A percentile compares a stretch with the other conserved stretches of the same genome.
Evolutionary conservation across 2,888 invertebrate species (phyloP).

Genomic region (Agriotes lineatus): DNA sequence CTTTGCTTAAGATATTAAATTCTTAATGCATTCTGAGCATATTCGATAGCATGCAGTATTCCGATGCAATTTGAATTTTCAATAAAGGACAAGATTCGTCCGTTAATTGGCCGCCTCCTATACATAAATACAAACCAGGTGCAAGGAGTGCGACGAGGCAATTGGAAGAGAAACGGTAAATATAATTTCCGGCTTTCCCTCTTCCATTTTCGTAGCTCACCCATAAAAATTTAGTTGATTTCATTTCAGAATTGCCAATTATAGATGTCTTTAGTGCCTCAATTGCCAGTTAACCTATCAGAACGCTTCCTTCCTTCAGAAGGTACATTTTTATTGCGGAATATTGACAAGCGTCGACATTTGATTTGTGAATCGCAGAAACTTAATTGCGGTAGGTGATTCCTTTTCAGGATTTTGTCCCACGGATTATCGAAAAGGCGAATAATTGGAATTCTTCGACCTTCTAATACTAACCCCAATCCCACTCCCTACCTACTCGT

Average conservation of each 20-base stretch:
- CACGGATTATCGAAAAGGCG: no score
- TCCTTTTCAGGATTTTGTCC: neutral
- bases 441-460: no score
- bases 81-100: neutral
- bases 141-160: constrained; percentile 9
- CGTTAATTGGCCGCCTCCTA: neutral
- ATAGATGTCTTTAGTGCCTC: constrained; percentile 31
- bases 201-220: constrained; percentile 28
- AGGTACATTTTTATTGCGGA: constrained; percentile 21
- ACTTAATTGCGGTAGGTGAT: neutral
- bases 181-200: constrained; percentile 33
- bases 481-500: no score
- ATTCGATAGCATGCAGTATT: constrained; percentile 9
- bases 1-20: constrained; percentile 26
- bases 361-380: neutral
- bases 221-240: constrained; percentile 37
- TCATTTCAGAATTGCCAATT: constrained; percentile 39
- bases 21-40: constrained; percentile 30
- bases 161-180: constrained; percentile 27
- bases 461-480: no score
- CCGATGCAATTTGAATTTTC: constrained; percentile 16
- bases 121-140: neutral
- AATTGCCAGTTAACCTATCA: constrained; percentile 24
- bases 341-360: constrained; percentile 7
- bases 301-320: constrained; percentile 1